Evolutionary conservation across 37 sponge, comb jelly and placozoan genomes (phyloP).

Genomic region (Aphrocallistes beatrix): DNA sequence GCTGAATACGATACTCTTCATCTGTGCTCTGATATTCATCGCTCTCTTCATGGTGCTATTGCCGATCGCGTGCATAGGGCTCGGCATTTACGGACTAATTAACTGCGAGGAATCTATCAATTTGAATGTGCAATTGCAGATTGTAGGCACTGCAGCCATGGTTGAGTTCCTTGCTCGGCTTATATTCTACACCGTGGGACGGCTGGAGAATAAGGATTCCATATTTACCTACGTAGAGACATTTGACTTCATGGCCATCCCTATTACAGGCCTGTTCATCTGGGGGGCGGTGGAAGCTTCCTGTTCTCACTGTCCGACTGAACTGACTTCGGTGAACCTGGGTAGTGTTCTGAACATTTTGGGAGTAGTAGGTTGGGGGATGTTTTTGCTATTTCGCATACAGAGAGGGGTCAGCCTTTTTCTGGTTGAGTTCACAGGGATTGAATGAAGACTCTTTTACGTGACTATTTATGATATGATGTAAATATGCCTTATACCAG

Average conservation of each 20-base stretch:
- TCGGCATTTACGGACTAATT: neutral
- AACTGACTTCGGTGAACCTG: neutral
- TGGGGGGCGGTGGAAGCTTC: constrained; percentile 18
- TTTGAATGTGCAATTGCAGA: neutral
- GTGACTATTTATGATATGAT: no score
- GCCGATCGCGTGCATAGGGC: neutral
- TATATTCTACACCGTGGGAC: neutral
- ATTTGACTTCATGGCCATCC: neutral
- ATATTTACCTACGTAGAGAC: neutral
- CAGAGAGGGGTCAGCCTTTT: no score
- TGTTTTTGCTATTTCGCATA: neutral
- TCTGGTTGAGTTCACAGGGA: no score
- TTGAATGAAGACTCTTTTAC: no score
- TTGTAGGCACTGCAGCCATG: neutral
- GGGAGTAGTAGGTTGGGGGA: neutral
- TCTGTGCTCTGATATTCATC: neutral
- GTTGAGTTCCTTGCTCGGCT: neutral
- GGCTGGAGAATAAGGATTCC: neutral
- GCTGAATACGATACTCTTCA: neutral
- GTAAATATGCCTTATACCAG: no score
- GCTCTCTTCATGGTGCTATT: neutral
- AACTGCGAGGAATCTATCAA: neutral
- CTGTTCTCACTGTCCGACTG: neutral
- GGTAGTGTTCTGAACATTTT: neutral
- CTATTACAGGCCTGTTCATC: neutral